Conservation (phyloP, 2,888 invertebrate species). For the Calliphora vomitoria region DNA sequence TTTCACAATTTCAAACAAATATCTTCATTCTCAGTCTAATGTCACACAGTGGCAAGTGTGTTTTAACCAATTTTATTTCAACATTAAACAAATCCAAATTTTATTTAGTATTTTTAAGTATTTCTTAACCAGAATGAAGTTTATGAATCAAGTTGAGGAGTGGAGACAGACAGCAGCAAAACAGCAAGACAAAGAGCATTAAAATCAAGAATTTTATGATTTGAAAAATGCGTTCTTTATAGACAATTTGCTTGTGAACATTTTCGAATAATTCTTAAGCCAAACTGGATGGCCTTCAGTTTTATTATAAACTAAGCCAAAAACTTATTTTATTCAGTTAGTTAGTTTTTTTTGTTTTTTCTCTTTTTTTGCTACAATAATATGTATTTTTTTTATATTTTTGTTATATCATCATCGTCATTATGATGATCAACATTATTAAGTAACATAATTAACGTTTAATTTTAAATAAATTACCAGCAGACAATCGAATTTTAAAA, state of each 20-base stretch:
- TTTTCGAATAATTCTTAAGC: constrained; percentile 49
- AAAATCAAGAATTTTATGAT: constrained; percentile 46
- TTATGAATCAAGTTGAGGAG: constrained; percentile 38
- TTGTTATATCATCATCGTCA: constrained; percentile 37
- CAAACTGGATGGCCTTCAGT: constrained; percentile 51
- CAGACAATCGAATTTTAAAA: neutral
- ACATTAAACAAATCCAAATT: constrained; percentile 7
- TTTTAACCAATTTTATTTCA: constrained; percentile 26
- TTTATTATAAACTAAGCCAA: constrained; percentile 28
- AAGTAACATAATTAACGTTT: constrained; percentile 18
- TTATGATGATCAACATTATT: constrained; percentile 13
- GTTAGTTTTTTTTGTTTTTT: too few species aligned
- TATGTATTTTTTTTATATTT: constrained; percentile 15
- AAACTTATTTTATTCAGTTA: neutral
- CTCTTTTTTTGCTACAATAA: constrained; percentile 21
- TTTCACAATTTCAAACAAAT: constrained; percentile 17
- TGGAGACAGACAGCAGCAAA: neutral
- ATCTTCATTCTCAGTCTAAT: neutral
- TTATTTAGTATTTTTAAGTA: neutral
- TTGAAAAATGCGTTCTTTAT: constrained; percentile 35
- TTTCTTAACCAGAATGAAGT: neutral
- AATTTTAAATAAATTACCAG: constrained; percentile 5
- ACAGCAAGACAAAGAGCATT: constrained; percentile 2
- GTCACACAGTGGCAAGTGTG: neutral
- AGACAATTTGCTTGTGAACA: neutral